Conservation (phyloP, 2,797 vertebrate genomes). For the Pangasius mekongensis region DNA sequence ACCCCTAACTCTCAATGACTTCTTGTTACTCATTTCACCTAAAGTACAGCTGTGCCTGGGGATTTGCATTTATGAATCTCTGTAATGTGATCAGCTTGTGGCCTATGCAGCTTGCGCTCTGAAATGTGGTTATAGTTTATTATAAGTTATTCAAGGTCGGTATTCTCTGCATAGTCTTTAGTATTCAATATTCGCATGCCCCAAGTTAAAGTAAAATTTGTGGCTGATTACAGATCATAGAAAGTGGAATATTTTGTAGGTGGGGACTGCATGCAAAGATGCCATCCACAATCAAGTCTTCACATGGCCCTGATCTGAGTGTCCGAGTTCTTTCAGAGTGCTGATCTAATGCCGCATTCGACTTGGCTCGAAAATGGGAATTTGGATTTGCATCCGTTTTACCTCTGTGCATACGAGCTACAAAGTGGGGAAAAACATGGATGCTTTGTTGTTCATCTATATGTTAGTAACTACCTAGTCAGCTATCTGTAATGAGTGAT, state of each 20-base stretch:
- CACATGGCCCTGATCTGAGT: background rate
- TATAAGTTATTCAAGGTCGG: slow-evolving; percentile 34
- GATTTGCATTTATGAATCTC: slow-evolving; percentile 24
- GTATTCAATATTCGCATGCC: slow-evolving; percentile 32
- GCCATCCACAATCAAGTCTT: background rate
- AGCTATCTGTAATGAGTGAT: too few species aligned
- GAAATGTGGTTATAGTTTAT: slow-evolving; percentile 27
- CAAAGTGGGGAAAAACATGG: background rate
- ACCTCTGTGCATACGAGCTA: background rate
- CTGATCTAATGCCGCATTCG: too few species aligned
- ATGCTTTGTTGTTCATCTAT: background rate
- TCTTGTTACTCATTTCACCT: slow-evolving; percentile 34
- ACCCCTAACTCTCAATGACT: slow-evolving; percentile 7
- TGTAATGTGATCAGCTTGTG: background rate
- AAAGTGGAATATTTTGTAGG: slow-evolving; percentile 30
- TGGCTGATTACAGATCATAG: slow-evolving; percentile 4
- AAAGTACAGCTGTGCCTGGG: slow-evolving; percentile 13
- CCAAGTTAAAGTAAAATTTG: slow-evolving; percentile 25
- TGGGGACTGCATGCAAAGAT: background rate
- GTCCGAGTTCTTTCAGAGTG: background rate
- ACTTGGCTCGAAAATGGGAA: too few species aligned
- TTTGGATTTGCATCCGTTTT: too few species aligned
- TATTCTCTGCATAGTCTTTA: slow-evolving; percentile 11
- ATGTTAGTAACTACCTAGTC: too few species aligned
- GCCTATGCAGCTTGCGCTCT: slow-evolving; percentile 18